Base-by-base conservation (phyloP, 2,888 invertebrate species). In the Ormyrus thymus region DNA sequence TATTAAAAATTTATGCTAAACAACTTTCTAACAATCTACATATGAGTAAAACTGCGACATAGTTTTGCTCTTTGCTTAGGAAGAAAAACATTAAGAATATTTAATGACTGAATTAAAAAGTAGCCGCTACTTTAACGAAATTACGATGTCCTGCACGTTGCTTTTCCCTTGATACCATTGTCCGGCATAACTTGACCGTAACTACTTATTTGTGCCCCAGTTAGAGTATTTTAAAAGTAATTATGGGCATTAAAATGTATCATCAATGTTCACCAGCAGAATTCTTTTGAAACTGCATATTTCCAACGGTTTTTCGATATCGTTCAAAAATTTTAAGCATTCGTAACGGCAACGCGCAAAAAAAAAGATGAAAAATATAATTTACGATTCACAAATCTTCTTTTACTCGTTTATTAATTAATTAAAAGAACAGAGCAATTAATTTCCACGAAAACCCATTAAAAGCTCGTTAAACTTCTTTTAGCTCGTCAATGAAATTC, bases 121-220 rank as follows among this genome's bases (percentile, higher is more conserved):
- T 69, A 56, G 15, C 48, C 7, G 58, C 13, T 15, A 15, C 15
- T 58, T 58, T 69, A 69, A 69, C 46, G 13, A 69, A 69, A 48
- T 69, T 69, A 69, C 69, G 69, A 58, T 58, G 13, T 15, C 7
- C 46, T 15, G 58, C 48, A 58, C 15, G 15, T 58, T 58, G 29
- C 50, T 69, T 58, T 46, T 64, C 69, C 69, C 69, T 50, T 58
- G 69, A 48, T 69, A 58, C 69, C 69, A 48, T 11, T 59, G 58
- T 59, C 70, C 56, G 50, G 29, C 15, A n/a, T 29, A 59, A 59
- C 70, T 70, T 59, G 59, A 29, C 70, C 59, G 59, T 70, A 70
- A 70, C 59, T 70, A 70, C 70, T 70, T 29, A 59, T 70, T 70
- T 50, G n/a, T n/a, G 7, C n/a, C 13, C 69, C 10, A 15, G 58